Evolutionary conservation across 2,113 vertebrate genomes (phyloP).

Genomic region (Mirounga angustirostris): DNA sequence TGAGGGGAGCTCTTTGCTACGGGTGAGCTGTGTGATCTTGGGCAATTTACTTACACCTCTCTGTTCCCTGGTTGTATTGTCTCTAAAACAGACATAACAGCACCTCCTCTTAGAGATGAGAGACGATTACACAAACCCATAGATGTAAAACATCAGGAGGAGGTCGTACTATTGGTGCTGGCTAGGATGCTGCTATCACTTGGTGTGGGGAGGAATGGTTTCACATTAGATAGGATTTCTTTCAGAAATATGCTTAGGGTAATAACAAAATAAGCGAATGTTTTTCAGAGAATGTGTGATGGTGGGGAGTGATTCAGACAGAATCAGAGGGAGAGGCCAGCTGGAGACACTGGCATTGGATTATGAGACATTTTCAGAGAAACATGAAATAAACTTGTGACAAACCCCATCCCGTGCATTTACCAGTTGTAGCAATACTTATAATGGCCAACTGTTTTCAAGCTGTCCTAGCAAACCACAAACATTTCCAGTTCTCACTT

Average conservation of each 20-base stretch:
- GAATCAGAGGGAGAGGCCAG: background rate
- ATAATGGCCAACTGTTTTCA: background rate
- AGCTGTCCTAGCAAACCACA: conserved; percentile 16
- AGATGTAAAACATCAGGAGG: background rate
- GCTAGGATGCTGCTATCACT: background rate
- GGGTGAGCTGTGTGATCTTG: background rate
- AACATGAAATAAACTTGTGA: background rate
- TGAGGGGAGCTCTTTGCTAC: background rate
- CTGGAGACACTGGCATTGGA: background rate
- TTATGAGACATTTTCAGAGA: conserved; percentile 12
- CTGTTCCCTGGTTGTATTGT: background rate
- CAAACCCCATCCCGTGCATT: background rate
- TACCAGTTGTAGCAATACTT: background rate
- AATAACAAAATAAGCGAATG: background rate
- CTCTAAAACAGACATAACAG: background rate
- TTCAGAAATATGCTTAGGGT: background rate
- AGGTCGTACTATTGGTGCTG: fast-evolving
- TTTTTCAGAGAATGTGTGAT: background rate
- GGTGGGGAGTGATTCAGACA: background rate
- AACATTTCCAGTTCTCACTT: conserved; percentile 5
- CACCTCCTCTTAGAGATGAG: background rate
- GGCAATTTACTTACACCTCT: background rate
- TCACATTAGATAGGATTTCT: background rate
- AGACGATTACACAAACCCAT: background rate
- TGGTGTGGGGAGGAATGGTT: background rate